phyloP scores from a whole-genome alignment of 2,888 invertebrate species.

The Agrenia bidenticulata region DNA sequence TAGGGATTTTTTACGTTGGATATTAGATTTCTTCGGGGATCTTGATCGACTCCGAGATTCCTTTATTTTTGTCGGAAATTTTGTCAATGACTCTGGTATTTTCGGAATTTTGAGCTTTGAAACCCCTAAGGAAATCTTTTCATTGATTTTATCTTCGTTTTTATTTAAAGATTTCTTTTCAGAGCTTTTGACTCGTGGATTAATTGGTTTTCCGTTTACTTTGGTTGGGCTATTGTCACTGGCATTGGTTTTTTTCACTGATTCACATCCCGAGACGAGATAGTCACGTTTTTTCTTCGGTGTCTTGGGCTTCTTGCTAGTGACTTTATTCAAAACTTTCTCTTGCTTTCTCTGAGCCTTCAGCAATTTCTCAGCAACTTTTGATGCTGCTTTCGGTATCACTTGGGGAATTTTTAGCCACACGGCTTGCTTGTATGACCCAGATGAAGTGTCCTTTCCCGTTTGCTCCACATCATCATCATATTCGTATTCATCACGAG shows the following conservation, averaged over 20 bases:
- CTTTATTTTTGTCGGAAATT: constrained; percentile 6
- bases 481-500: constrained; percentile 16
- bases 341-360: constrained; percentile 9
- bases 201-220: background rate
- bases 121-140: background rate
- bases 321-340: background rate
- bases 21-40: background rate
- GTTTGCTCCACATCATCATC: background rate
- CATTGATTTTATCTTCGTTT: background rate
- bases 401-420: constrained; percentile 45
- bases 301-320: constrained; percentile 8
- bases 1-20: background rate
- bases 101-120: constrained; percentile 14
- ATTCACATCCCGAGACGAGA: background rate
- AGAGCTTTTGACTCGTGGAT: no score
- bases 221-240: constrained; percentile 9
- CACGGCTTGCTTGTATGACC: constrained; percentile 24
- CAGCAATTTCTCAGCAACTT: constrained; percentile 10
- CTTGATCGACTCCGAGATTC: background rate
- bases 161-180: no score
- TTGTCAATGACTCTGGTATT: background rate
- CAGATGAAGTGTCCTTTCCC: background rate
- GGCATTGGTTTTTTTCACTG: background rate
- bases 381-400: constrained; percentile 18
- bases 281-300: constrained; percentile 8